Base-by-base conservation (phyloP, 1,140 invertebrate genomes). In the Mizuhopecten yessoensis region DNA sequence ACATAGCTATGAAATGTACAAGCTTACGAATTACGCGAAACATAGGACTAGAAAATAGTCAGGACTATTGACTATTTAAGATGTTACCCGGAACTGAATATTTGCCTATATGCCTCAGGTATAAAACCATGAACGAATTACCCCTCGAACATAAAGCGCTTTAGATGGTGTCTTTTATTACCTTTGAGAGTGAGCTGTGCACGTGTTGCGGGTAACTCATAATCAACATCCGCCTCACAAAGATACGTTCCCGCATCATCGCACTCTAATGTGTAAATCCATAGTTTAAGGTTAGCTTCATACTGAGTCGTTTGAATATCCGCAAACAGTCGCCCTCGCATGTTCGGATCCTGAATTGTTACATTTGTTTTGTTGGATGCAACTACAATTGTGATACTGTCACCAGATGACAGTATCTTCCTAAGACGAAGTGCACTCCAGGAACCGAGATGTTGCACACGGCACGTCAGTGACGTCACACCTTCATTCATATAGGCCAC, bases 401-500 rank as follows among this genome's bases (percentile, higher is more conserved):
- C 57, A 0, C 57, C 57, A 75, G 57, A 75, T 75, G 45, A 87
- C 17, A 42, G 33, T 9, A 57, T 34, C 39, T 90, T 88, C 87
- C 34, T 34, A 88, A 23, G 23, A 34, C 42, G 42, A 5, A 90
- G 57, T 29, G 42, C 45, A 29, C 34, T 13, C 90, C 90, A 90
- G 7, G 42, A 3, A 36, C 90, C 90, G 17, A 90, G 29, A 33
- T 90, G 90, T 34, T 57, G 87, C 90, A 90, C 39, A 34, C 90
- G 90, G 87, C 90, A 90, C 9, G 87, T 57, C 23, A 90, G n/a
- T 13, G 87, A 88, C 15, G 90, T 90, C 42, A 90, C 86, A 2
- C 90, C 86, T 88, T 90, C 90, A 36, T 90, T 90, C 39, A 90
- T 39, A 33, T 88, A 90, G n/a, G 90, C 90, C 20, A 57, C 49